Percentiles rank a stretch among this genome's conserved stretches.
These are phyloP conservation scores for Thalassarche chlororhynchos DNA, from an alignment of 2,113 vertebrate genomes.

Conservation along the genomic window DNA sequence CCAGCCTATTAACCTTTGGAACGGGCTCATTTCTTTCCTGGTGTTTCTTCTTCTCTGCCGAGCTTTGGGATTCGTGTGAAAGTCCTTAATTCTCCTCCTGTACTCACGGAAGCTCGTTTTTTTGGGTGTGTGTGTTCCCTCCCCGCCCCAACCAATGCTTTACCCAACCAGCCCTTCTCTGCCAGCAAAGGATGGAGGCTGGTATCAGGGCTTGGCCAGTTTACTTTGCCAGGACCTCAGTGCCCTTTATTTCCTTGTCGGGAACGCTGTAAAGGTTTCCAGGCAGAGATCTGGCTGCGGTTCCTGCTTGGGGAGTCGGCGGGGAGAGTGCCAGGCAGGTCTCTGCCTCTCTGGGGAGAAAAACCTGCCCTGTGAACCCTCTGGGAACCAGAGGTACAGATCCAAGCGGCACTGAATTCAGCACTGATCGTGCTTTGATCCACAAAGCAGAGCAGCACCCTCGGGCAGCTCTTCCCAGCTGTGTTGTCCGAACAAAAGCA, in stretches of 20 bases:
- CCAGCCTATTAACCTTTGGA: neutral
- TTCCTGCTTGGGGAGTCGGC: neutral
- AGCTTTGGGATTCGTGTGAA: neutral
- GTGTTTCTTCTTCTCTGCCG: neutral
- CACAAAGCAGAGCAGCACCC: neutral
- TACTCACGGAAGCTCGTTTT: neutral
- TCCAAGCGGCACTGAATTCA: neutral
- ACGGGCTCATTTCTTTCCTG: neutral
- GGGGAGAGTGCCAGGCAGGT: neutral
- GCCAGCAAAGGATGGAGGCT: neutral
- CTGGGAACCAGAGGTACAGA: neutral
- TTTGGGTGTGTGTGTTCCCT: no score
- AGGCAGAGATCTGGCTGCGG: neutral
- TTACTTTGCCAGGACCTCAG: neutral
- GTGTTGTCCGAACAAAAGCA: fast-evolving
- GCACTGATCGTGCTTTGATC: fast-evolving
- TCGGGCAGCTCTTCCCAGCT: neutral
- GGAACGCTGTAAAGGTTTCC: neutral
- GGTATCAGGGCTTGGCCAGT: neutral
- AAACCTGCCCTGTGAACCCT: neutral
- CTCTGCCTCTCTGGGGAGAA: neutral
- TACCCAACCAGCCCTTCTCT: neutral
- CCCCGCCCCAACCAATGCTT: neutral
- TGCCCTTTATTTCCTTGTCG: neutral
- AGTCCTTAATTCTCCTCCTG: neutral